These are phyloP conservation scores for Cathartes aura DNA, from an alignment of 2,113 vertebrate genomes.

Conservation along the genomic window DNA sequence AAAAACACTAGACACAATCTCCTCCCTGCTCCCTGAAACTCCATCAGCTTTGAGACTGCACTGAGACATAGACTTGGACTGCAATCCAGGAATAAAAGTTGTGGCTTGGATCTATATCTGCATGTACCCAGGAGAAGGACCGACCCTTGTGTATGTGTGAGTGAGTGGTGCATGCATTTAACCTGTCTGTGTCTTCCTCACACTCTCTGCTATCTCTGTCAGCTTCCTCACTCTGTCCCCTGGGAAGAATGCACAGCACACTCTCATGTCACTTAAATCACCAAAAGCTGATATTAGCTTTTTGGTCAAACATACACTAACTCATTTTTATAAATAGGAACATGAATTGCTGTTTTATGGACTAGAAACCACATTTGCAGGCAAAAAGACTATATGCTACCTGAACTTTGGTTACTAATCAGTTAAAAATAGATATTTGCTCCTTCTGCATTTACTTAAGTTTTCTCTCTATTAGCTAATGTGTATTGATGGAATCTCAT, in stretches of 20 bases:
- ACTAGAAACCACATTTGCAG: background rate
- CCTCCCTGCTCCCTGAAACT: slow-evolving; percentile 3
- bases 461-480: slow-evolving; percentile 61
- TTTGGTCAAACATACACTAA: background rate
- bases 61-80: background rate
- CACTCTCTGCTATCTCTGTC: background rate
- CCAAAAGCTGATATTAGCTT: background rate
- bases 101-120: background rate
- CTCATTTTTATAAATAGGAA: background rate
- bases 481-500: slow-evolving; percentile 50
- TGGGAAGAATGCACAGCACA: slow-evolving; percentile 2
- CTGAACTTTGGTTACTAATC: slow-evolving; percentile 2
- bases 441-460: slow-evolving; percentile 40
- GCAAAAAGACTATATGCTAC: background rate
- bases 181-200: background rate
- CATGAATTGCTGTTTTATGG: background rate
- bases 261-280: background rate
- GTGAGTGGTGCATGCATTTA: background rate
- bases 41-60: background rate
- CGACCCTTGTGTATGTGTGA: background rate
- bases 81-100: background rate
- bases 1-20: background rate
- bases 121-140: background rate
- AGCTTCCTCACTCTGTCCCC: background rate
- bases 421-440: slow-evolving; percentile 35